Conservation (phyloP, 2,113 vertebrate genomes). For the Dromaius novaehollandiae region DNA sequence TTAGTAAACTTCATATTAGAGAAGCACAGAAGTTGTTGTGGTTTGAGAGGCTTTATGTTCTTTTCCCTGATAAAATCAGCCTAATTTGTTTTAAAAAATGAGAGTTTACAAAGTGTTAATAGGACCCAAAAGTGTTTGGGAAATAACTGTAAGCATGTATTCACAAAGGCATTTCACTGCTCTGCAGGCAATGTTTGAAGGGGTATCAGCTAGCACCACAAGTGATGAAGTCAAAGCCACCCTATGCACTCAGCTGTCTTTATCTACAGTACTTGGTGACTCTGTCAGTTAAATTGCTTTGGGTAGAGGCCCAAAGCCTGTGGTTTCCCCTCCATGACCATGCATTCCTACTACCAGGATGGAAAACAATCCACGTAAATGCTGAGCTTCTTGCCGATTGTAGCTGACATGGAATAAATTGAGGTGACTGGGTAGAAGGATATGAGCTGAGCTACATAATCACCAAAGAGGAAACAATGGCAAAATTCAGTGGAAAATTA, state of each 20-base stretch:
- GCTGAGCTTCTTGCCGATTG: neutral
- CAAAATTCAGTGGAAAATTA: neutral
- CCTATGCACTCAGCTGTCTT: neutral
- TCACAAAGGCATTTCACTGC: neutral
- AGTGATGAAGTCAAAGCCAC: neutral
- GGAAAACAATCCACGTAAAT: neutral
- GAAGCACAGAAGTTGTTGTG: neutral
- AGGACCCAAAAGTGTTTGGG: neutral
- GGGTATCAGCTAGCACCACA: neutral
- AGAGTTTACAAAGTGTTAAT: neutral
- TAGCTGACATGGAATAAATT: neutral
- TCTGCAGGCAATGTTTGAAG: neutral
- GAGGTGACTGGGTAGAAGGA: neutral
- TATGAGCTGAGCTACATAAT: neutral
- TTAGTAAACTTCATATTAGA: neutral
- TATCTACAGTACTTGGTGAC: neutral
- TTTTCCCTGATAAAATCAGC: neutral
- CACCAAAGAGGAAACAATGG: neutral
- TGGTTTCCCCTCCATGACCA: neutral
- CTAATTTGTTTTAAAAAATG: neutral
- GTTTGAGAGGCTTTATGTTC: neutral
- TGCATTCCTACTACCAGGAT: neutral
- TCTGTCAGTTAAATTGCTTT: neutral
- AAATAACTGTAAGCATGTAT: neutral
- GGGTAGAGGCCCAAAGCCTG: neutral